Evolutionary conservation across 2,113 vertebrate genomes (phyloP).

Genomic region (Hystrix cristata): DNA sequence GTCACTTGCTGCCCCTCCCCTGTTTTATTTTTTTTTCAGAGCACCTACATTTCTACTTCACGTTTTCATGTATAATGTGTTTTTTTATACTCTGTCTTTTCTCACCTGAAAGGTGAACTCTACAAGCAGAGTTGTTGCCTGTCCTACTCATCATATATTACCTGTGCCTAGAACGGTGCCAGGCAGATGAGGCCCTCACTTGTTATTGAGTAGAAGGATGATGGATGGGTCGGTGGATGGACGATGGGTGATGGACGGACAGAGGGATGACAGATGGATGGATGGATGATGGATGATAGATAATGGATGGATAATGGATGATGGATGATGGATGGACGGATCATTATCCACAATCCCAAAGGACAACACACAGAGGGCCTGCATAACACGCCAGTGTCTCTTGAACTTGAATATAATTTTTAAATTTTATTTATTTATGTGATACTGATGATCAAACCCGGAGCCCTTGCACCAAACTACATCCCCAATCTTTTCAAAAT

Average conservation of each 20-base stretch:
- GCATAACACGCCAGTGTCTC: neutral
- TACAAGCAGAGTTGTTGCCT: neutral
- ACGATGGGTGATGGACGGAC: neutral
- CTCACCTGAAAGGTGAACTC: neutral
- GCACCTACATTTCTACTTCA: neutral
- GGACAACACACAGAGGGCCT: neutral
- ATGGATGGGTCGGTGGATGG: neutral
- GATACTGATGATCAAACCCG: neutral
- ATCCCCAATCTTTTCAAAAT: neutral
- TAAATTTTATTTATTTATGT: neutral
- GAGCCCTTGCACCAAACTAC: neutral
- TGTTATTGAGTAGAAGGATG: neutral
- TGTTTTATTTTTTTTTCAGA: neutral
- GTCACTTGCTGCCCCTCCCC: neutral
- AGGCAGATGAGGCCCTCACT: neutral
- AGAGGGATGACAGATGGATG: neutral
- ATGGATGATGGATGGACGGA: neutral
- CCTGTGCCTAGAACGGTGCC: neutral
- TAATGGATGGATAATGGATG: neutral
- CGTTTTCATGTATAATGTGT: neutral
- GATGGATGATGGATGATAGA: too few species aligned
- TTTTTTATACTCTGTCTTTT: neutral
- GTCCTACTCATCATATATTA: neutral
- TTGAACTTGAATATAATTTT: neutral
- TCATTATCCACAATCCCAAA: neutral